Base-by-base conservation (phyloP, 1,140 invertebrate species). In the Sinonovacula constricta region DNA sequence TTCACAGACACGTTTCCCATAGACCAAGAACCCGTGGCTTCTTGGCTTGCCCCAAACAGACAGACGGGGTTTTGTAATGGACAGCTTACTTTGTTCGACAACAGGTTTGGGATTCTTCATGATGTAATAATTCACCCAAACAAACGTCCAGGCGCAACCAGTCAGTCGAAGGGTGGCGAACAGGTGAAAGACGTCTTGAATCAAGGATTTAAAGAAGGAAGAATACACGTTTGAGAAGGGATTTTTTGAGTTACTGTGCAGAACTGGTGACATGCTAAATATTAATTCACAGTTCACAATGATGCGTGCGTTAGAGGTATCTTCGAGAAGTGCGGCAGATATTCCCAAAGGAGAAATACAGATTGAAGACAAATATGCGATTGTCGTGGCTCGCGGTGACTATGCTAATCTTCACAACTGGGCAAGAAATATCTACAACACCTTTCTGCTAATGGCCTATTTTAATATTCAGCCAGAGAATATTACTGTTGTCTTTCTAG, bases 361-460 rank as follows among this genome's bases (percentile, higher is more conserved):
- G n/a, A 39, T 12, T n/a, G 28, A 0, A 33, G 28, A 53, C 2
- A 74, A 53, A 31, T 74, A 63, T 22, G 39, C 28, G 31, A 14
- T 74, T 53, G 87, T 82, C 30, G 63, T 86, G 2, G 56, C 69
- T 28, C 67, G 88, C 26, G 86, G 87, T 67, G 88, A 90, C 59
- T 90, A 89, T 75, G 88, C 83, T 10, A 90, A 90, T 76, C 63
- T 89, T 10, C 89, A 88, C 72, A 88, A 90, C 80, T 86, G 87
- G 22, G 85, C 89, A 74, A 86, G 88, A 12, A 86, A 89, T 71
- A 86, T 84, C 49, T 88, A 85, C 75, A 89, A 88, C 57, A 85
- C 85, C 18, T 90, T 88, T 66, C 67, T 90, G 18, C 74, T 89
- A 28, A 83, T 87, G 79, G 59, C 84, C 18, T 74, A 85, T 34